Percentiles rank a stretch among this genome's conserved stretches.
phyloP scores from a whole-genome alignment of 2,888 invertebrate species.

The Sinhomidia bicolor region DNA sequence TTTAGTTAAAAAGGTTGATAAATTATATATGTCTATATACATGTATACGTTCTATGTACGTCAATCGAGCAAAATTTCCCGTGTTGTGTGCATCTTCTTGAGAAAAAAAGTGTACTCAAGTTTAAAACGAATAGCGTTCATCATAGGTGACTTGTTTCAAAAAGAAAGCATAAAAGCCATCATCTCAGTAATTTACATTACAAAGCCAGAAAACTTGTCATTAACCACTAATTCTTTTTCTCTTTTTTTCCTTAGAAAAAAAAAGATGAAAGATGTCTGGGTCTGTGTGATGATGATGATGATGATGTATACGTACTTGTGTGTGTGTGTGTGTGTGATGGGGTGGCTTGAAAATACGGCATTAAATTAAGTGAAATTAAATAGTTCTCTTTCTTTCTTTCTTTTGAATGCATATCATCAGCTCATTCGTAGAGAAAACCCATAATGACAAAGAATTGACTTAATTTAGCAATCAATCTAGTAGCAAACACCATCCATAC shows the following conservation, averaged over 20 bases:
- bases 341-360: constrained; percentile 26
- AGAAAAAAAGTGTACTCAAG: background rate
- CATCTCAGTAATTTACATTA: constrained; percentile 49
- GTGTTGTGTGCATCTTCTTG: background rate
- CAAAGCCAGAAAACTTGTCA: constrained; percentile 44
- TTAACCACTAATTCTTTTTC: constrained; percentile 50
- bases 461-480: constrained; percentile 69
- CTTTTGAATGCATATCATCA: background rate
- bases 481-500: constrained; percentile 24
- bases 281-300: too few relatives aligned
- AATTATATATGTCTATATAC: background rate
- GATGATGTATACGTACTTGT: too few relatives aligned
- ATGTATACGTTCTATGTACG: background rate
- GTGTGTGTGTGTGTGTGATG: too few relatives aligned
- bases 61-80: background rate
- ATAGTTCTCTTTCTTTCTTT: constrained; percentile 57
- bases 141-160: background rate
- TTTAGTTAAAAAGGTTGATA: background rate
- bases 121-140: background rate
- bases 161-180: constrained; percentile 38
- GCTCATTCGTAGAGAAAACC: constrained; percentile 36
- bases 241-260: background rate
- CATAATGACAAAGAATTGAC: constrained; percentile 68
- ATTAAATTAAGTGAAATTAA: constrained; percentile 70
- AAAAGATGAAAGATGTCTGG: constrained; percentile 20